A percentile compares a stretch with the other conserved stretches of the same genome.
Evolutionary conservation across 2,113 vertebrate species (phyloP).

Genomic region (Brienomyrus brachyistius): DNA sequence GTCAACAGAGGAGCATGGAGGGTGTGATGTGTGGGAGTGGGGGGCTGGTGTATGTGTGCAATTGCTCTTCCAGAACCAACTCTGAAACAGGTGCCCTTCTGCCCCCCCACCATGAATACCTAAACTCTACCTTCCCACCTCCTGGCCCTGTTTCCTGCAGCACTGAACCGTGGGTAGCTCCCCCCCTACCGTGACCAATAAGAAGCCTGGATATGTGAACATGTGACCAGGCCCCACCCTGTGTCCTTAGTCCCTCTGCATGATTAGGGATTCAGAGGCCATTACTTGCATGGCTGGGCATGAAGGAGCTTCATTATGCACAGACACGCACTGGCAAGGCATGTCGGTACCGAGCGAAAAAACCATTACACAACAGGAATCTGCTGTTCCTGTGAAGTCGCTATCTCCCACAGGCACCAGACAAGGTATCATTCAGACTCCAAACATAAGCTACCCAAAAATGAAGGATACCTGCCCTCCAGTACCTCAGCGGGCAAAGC

Average conservation of each 20-base stretch:
- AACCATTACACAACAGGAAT: conserved; percentile 18
- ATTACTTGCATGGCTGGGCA: conserved; percentile 90
- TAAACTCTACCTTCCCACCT: background rate
- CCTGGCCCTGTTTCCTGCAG: background rate
- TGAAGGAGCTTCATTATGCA: conserved; percentile 83
- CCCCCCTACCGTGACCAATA: background rate
- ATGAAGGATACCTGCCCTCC: background rate
- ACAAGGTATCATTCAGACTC: background rate
- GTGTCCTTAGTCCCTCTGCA: conserved; percentile 15
- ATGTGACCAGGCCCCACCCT: conserved; percentile 51
- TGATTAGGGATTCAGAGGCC: conserved; percentile 86
- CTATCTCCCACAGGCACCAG: background rate
- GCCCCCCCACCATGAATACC: background rate
- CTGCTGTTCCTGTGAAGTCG: background rate
- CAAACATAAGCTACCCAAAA: background rate
- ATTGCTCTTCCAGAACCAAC: conserved; percentile 44
- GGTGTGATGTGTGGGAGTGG: background rate
- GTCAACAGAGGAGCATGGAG: background rate
- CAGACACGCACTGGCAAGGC: conserved; percentile 53
- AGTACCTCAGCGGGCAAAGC: background rate
- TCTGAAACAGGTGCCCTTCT: conserved; percentile 23
- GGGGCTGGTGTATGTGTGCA: background rate
- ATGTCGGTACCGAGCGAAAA: conserved; percentile 68
- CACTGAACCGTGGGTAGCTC: background rate
- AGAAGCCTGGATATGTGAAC: conserved; percentile 22